Conservation (phyloP, 2,797 vertebrate genomes). For the Scolopax bukidnonensis region DNA sequence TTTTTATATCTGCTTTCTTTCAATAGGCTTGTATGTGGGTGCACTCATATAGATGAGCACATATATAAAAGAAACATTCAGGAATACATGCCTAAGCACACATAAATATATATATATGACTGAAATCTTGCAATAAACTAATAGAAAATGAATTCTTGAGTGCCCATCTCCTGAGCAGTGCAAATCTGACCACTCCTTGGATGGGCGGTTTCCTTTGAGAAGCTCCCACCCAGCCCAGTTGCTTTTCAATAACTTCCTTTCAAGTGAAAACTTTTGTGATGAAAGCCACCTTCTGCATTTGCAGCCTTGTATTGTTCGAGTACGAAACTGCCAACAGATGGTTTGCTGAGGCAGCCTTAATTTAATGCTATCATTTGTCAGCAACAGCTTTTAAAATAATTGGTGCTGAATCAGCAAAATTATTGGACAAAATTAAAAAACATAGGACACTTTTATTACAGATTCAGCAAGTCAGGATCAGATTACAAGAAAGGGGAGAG, state of each 20-base stretch:
- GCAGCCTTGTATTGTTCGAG: not conserved
- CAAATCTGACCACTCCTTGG: not conserved
- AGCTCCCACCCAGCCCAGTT: not conserved
- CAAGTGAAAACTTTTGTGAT: not conserved
- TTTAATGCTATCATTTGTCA: conserved; percentile 24
- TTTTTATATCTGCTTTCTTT: not conserved
- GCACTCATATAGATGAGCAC: not conserved
- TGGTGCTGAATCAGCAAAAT: conserved; percentile 53
- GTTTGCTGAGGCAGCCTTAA: not conserved
- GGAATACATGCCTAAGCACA: not conserved
- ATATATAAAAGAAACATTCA: not conserved
- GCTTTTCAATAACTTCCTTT: conserved; percentile 7
- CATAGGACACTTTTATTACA: not conserved
- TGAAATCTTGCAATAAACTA: not conserved
- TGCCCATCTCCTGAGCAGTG: not conserved
- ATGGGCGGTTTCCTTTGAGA: not conserved
- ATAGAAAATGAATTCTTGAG: not conserved
- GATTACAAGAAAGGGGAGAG: conserved; percentile 35
- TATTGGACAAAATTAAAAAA: not conserved
- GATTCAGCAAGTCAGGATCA: conserved; percentile 18
- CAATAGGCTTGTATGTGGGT: accelerated
- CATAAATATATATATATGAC: not conserved
- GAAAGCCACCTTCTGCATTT: conserved; percentile 44
- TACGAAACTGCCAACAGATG: conserved; percentile 25
- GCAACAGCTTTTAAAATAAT: conserved; percentile 45